These are phyloP conservation scores for Trachythela sp. DNA, from an alignment of 64 coral and sea anemone genomes.

Conservation along the genomic window DNA sequence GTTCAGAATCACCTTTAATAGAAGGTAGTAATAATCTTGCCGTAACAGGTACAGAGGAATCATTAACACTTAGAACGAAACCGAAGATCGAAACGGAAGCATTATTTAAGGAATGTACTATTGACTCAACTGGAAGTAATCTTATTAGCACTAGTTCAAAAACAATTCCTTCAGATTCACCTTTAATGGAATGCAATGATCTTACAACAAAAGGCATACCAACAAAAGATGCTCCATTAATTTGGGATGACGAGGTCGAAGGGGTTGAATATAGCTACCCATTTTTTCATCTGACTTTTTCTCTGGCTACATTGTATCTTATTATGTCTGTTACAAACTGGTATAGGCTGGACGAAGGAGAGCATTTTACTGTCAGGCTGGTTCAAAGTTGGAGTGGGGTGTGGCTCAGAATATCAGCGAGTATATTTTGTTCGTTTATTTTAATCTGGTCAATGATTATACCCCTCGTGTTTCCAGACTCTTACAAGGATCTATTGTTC, in stretches of 20 bases:
- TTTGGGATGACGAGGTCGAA: constrained; percentile 61
- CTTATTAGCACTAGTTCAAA: too few species aligned
- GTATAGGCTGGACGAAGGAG: constrained; percentile 87
- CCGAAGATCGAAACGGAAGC: neutral
- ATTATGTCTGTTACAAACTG: constrained; percentile 91
- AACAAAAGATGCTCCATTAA: neutral
- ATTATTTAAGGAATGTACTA: neutral
- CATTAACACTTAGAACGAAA: too few species aligned
- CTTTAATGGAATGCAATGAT: neutral
- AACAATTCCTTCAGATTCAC: neutral
- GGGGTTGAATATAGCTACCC: constrained; percentile 92
- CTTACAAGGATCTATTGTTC: constrained; percentile 87
- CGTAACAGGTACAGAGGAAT: too few species aligned
- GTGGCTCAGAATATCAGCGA: constrained; percentile 81
- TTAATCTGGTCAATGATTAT: constrained; percentile 93
- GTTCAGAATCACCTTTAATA: too few species aligned
- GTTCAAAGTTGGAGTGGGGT: constrained; percentile 91
- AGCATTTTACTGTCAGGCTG: constrained; percentile 77
- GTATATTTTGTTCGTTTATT: constrained; percentile 92
- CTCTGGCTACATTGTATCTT: constrained; percentile 65
- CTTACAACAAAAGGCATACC: neutral
- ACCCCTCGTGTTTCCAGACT: constrained; percentile 88
- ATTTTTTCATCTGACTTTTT: constrained; percentile 84
- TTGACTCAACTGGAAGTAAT: neutral
- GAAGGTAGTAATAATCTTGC: too few species aligned